A percentile compares a stretch with the other conserved stretches of the same genome.
Evolutionary conservation across 2,888 invertebrate species (phyloP).

Genomic region (Leptinotarsa tumamoca): DNA sequence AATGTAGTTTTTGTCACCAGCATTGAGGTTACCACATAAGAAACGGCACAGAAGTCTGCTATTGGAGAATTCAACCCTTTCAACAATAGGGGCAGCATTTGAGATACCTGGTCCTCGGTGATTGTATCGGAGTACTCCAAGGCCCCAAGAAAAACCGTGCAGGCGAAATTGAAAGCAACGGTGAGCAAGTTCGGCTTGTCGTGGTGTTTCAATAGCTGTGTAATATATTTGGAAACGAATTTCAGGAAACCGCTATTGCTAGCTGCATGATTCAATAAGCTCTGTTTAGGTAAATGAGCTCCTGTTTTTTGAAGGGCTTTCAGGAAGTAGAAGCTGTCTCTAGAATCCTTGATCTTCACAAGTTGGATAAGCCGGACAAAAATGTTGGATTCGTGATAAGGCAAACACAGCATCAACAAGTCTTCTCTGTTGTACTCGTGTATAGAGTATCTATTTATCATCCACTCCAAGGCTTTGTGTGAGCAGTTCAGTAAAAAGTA

Average conservation of each 20-base stretch:
- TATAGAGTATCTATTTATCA: conserved; percentile 89
- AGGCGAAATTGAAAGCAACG: conserved; percentile 84
- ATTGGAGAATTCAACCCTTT: conserved; percentile 77
- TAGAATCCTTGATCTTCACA: conserved; percentile 72
- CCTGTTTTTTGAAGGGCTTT: conserved; percentile 80
- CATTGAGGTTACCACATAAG: conserved; percentile 80
- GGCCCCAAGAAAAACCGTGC: conserved; percentile 79
- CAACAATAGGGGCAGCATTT: conserved; percentile 78
- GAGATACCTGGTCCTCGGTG: conserved; percentile 74
- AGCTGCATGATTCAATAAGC: conserved; percentile 79
- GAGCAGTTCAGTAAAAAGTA: conserved; percentile 87
- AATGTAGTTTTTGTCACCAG: conserved; percentile 76
- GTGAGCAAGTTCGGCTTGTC: conserved; percentile 73
- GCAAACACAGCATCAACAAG: conserved; percentile 84
- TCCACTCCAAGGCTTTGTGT: conserved; percentile 95
- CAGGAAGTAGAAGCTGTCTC: conserved; percentile 84
- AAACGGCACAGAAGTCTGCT: conserved; percentile 78
- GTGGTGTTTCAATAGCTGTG: conserved; percentile 72
- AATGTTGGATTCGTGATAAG: conserved; percentile 92
- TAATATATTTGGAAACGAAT: conserved; percentile 73
- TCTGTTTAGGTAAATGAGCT: conserved; percentile 77
- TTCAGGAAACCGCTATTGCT: conserved; percentile 74
- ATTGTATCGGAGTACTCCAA: conserved; percentile 70
- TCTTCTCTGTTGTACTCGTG: conserved; percentile 89
- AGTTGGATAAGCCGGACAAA: conserved; percentile 87